phyloP scores from a whole-genome alignment of 2,113 vertebrate genomes.

The Australoheros scitulus region DNA sequence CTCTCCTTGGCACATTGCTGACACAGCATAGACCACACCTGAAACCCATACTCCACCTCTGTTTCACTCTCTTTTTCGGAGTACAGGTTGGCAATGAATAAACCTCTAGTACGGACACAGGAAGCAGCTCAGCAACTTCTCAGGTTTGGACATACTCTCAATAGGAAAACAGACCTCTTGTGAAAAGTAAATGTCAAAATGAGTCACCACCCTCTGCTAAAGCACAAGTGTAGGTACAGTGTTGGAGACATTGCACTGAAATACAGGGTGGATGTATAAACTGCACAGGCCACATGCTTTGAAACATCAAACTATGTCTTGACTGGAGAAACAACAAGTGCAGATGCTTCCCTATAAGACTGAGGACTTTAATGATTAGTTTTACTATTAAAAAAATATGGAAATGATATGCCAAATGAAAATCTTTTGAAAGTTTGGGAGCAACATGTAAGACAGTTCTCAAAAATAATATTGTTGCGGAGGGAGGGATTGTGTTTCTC shows the following conservation, averaged over 20 bases:
- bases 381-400: not conserved
- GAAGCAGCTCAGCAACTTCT: slow-evolving; percentile 65
- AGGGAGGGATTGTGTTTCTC: not conserved
- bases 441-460: not conserved
- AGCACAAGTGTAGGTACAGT: not conserved
- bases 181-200: slow-evolving; percentile 62
- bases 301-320: not conserved
- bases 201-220: slow-evolving; percentile 20
- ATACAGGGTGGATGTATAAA: not conserved
- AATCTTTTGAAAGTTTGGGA: not conserved
- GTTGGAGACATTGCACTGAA: not conserved
- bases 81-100: slow-evolving; percentile 52
- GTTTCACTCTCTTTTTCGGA: slow-evolving; percentile 15
- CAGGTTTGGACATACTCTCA: slow-evolving; percentile 50
- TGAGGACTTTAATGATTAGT: not conserved
- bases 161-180: slow-evolving; percentile 50
- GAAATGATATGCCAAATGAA: not conserved
- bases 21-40: slow-evolving; percentile 54
- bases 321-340: not conserved
- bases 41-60: slow-evolving; percentile 23
- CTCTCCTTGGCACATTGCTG: slow-evolving; percentile 52
- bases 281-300: not conserved
- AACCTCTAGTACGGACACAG: slow-evolving; percentile 59
- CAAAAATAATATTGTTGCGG: not conserved
- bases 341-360: not conserved